A percentile compares a stretch with the other conserved stretches of the same genome.
phyloP scores from a whole-genome alignment of 1,140 invertebrate species.

The Listronotus oregonensis region DNA sequence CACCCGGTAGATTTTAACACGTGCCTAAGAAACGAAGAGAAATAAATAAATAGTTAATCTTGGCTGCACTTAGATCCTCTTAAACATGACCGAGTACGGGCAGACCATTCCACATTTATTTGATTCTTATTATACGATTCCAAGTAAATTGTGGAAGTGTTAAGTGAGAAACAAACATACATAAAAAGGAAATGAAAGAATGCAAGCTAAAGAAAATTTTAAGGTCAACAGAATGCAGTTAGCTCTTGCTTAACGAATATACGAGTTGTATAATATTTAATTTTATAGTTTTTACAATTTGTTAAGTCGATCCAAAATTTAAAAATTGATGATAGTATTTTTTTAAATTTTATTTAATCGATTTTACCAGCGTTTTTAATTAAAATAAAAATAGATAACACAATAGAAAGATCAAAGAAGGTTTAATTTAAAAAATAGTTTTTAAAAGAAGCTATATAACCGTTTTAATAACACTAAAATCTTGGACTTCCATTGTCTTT shows the following conservation, averaged over 20 bases:
- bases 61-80: constrained; percentile 11
- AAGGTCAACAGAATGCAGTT: constrained; percentile 11
- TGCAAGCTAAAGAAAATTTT: constrained; percentile 2
- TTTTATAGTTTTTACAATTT: too few relatives aligned
- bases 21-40: constrained; percentile 11
- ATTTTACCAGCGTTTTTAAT: too few relatives aligned
- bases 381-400: too few relatives aligned
- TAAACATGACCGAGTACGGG: neutral
- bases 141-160: constrained; percentile 15
- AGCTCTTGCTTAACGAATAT: neutral
- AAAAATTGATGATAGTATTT: too few relatives aligned
- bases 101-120: neutral
- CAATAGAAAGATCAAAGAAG: too few relatives aligned
- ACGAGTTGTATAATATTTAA: too few relatives aligned
- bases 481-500: too few relatives aligned
- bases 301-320: too few relatives aligned
- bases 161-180: constrained; percentile 12
- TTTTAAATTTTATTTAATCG: too few relatives aligned
- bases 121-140: constrained; percentile 17
- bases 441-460: too few relatives aligned
- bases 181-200: constrained; percentile 17
- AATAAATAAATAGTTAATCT: constrained; percentile 12
- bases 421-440: too few relatives aligned
- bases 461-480: too few relatives aligned
- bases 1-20: constrained; percentile 22